Evolutionary conservation across 2,888 invertebrate genomes (phyloP), one percentile per base, ranked within the genome.

Genomic region (Pseudoips prasinana): DNA sequence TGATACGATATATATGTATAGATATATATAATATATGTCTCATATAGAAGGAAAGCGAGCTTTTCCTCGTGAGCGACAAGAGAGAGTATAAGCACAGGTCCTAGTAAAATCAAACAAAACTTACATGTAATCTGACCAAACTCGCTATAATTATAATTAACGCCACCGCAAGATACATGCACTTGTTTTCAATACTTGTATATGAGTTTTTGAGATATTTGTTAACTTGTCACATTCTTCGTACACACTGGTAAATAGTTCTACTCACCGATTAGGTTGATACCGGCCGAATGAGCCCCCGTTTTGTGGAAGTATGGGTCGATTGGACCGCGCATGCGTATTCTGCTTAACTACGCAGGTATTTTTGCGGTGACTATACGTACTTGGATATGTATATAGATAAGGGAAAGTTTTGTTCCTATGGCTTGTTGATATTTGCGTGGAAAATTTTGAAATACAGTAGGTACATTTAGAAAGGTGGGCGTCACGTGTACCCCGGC

Each of bases 151-250:
- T 80, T 47, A 88, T 84, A 54, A 88, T 86, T 53, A 88, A 59
- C 60, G 87, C 86, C 77, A 88, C 86, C 34, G 87, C 87, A 53
- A 88, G 76, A 80, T 88, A 88, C 87, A 88, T 87, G 74, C 81
- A 81, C 74, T 61, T 68, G 68, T 51, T 73, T 54, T 51, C 22
- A 53, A 44, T 14, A 14, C 14, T 20, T 5, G 7, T 7, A n/a
- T 5, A n/a, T 7, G 7, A n/a, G n/a, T n/a, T n/a, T n/a, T n/a
- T n/a, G n/a, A n/a, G n/a, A n/a, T 20, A 2, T 20, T 20, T 20
- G 20, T 20, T 14, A 7, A 20, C 20, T 5, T 7, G 43, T 50
- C 50, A 51, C 52, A 52, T 54, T 50, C 43, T 51, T 59, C 60
- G 61, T 44, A 57, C 60, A 51, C 67, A 18, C 6, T 3, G 58